Evolutionary conservation across 1,140 invertebrate genomes (phyloP).

Genomic region (Pemphigus obesinymphae): DNA sequence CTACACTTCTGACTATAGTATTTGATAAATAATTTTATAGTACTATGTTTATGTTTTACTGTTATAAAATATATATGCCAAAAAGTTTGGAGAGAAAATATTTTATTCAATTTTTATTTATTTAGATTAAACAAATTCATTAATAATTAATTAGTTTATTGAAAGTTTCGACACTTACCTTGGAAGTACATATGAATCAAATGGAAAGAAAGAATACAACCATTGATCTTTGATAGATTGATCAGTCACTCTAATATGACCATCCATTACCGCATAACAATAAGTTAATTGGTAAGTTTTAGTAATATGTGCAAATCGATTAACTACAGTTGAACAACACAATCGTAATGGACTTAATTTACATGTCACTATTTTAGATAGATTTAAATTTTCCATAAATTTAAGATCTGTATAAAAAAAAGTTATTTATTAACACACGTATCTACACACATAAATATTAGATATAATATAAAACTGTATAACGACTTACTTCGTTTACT

Average conservation of each 20-base stretch:
- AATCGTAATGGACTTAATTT: conserved; percentile 78
- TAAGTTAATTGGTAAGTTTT: conserved; percentile 84
- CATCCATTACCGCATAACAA: conserved; percentile 83
- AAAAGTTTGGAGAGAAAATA: no score
- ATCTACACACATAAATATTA: neutral
- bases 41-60: no score
- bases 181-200: conserved; percentile 71
- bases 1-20: no score
- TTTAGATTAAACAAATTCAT: neutral
- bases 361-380: conserved; percentile 76
- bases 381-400: conserved; percentile 73
- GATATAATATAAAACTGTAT: conserved; percentile 26
- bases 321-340: conserved; percentile 70
- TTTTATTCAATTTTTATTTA: no score
- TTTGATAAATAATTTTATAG: no score
- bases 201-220: conserved; percentile 72
- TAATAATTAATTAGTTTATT: neutral
- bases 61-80: no score
- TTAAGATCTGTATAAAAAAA: conserved; percentile 60
- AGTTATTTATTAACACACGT: neutral
- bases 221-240: conserved; percentile 49
- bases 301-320: conserved; percentile 78
- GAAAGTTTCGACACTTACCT: conserved; percentile 52
- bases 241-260: neutral
- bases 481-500: conserved; percentile 64